phyloP scores from a whole-genome alignment of 2,113 vertebrate genomes.

The Pardalotus punctatus region DNA sequence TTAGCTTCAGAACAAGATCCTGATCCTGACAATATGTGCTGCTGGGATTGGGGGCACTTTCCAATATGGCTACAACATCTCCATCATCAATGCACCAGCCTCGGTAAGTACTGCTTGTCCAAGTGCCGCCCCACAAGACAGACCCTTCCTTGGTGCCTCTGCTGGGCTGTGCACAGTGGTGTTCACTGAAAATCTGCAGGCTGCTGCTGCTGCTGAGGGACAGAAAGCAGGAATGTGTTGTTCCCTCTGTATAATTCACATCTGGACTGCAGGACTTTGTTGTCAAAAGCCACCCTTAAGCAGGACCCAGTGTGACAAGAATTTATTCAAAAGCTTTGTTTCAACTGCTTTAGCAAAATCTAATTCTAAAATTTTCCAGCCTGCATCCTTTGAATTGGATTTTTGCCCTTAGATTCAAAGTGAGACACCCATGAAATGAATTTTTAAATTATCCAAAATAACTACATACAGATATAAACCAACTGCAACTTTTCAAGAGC shows the following conservation, averaged over 20 bases:
- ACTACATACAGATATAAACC: background rate
- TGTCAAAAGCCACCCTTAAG: background rate
- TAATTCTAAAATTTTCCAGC: background rate
- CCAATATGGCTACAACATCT: slow-evolving; percentile 91
- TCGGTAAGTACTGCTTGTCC: slow-evolving; percentile 65
- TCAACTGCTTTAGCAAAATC: background rate
- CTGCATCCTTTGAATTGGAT: background rate
- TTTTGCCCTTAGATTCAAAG: background rate
- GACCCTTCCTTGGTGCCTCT: background rate
- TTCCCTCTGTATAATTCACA: background rate
- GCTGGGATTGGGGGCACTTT: slow-evolving; percentile 89
- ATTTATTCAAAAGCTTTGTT: background rate
- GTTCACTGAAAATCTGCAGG: background rate
- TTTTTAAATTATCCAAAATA: background rate
- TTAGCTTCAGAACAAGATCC: slow-evolving; percentile 71
- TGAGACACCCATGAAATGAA: background rate
- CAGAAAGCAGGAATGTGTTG: background rate
- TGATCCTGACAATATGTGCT: slow-evolving; percentile 83
- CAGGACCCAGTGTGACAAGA: background rate
- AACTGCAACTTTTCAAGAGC: background rate
- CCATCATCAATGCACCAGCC: slow-evolving; percentile 88
- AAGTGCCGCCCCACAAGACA: background rate
- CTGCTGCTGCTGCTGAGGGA: background rate
- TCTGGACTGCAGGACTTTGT: background rate
- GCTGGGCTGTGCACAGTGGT: background rate